phyloP scores from a whole-genome alignment of 1,140 invertebrate genomes.

The Notospermus geniculatus region DNA sequence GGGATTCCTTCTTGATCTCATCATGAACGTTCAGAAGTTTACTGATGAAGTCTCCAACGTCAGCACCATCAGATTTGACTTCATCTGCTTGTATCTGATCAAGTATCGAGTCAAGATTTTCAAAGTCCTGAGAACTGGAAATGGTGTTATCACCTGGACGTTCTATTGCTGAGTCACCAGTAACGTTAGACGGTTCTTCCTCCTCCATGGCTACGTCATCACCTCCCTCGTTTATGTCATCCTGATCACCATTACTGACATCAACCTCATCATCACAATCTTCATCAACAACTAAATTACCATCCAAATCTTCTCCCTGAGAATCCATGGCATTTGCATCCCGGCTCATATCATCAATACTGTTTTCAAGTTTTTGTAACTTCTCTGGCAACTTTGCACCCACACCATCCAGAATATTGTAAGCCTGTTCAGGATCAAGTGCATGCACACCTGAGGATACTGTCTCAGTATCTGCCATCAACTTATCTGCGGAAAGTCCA shows the following conservation, averaged over 20 bases:
- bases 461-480: not conserved
- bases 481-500: too few relatives aligned
- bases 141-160: not conserved
- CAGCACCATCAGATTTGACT: not conserved
- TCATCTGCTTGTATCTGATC: not conserved
- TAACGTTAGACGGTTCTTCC: not conserved
- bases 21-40: constrained; percentile 7
- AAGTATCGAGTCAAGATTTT: not conserved
- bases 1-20: not conserved
- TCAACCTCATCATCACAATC: not conserved
- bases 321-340: not conserved
- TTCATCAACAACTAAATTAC: not conserved
- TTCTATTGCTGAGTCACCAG: not conserved
- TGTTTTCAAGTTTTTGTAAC: not conserved
- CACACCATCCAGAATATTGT: not conserved
- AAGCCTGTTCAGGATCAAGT: not conserved
- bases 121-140: not conserved
- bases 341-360: not conserved
- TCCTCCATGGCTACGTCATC: not conserved
- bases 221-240: not conserved
- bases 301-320: not conserved
- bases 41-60: constrained; percentile 6
- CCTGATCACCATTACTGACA: not conserved
- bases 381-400: not conserved
- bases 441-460: not conserved